Conservation (phyloP, 2,797 vertebrate species). For the Poeciliopsis infans region DNA sequence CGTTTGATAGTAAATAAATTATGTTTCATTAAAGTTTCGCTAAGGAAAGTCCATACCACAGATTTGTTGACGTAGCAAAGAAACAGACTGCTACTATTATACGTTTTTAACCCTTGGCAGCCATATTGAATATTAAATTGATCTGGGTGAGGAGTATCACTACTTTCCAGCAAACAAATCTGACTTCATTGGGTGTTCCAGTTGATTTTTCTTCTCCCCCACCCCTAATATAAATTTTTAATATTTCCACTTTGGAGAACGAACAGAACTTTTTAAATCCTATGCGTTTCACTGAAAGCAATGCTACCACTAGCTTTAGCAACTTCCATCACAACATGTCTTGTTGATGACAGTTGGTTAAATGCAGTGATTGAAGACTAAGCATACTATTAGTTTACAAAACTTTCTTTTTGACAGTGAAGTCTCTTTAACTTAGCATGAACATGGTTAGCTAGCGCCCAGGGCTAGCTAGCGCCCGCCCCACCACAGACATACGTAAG, state of each 20-base stretch:
- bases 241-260: background rate
- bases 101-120: background rate
- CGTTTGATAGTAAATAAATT: background rate
- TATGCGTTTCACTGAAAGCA: background rate
- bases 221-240: background rate
- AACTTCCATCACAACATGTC: background rate
- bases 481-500: background rate
- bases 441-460: background rate
- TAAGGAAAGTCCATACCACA: background rate
- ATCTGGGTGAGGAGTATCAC: background rate
- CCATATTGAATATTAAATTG: background rate
- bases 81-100: background rate
- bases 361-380: background rate
- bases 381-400: background rate
- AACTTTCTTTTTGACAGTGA: background rate
- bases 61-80: background rate
- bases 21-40: background rate
- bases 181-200: background rate
- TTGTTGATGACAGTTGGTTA: background rate
- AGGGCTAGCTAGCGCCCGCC: background rate
- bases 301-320: background rate
- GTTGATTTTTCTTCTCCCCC: background rate
- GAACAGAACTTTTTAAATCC: background rate
- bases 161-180: background rate
- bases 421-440: background rate